Evolutionary conservation across 2,888 invertebrate genomes (phyloP), one percentile per base, ranked within the genome.

Genomic region (Eupithecia vulgata): DNA sequence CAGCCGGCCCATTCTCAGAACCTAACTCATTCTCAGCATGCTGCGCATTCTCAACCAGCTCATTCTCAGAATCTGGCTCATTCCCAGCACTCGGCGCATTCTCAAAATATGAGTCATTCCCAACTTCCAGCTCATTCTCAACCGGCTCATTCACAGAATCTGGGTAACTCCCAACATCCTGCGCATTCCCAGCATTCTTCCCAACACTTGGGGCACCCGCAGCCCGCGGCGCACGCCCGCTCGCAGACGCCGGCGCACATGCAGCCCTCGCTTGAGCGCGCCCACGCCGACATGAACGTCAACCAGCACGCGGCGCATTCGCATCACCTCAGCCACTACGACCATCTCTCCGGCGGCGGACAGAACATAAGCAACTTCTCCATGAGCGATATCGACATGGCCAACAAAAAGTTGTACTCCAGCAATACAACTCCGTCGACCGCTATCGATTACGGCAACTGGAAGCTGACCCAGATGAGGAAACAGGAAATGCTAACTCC

Each of bases 301-400:
- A 75, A 75, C 61, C 75, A 72, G 66, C 75, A 87, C 75, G 84
- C 90, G 57, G 87, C 89, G 21, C 91, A 90, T 67, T 87, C 90
- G n/a, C 92, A 92, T 81, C 93, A 91, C 81, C 91, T 90, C 70
- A 90, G 84, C 72, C 93, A 91, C 74, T 94, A 90, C 74, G 93
- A 94, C 35, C 76, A 84, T 13, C 78, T 91, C 40, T 73, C 88
- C n/a, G 79, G 86, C n/a, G 79, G 86, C 70, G 86, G 85, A 12
- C 91, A 91, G 80, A 78, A 84, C 17, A 83, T 90, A 25, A 87
- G 85, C 72, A 90, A 87, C 75, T 94, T 93, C 81, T 91, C 92
- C 5, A 83, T 94, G n/a, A 93, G 86, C 74, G 94, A 94, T 71
- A 93, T 94, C 76, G 94, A 94, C 78, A 61, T 91, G 59, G 93